Percentiles rank a stretch among this genome's conserved stretches.
Evolutionary conservation across 2,888 invertebrate genomes (phyloP).

Genomic region (Latrodectus elegans): DNA sequence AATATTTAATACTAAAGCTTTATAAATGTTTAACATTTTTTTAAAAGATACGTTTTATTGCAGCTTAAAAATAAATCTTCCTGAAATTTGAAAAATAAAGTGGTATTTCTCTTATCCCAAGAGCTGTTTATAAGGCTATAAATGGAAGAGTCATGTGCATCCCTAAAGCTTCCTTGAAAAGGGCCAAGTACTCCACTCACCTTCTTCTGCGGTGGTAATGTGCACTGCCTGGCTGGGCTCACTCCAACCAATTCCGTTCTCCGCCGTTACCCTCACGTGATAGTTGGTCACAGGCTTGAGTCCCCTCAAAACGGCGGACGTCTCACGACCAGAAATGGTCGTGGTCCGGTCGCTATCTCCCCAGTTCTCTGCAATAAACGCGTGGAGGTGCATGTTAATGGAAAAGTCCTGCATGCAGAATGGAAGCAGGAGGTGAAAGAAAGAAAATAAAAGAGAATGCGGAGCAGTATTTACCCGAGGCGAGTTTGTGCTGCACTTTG

Average conservation of each 20-base stretch:
- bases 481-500: constrained; percentile 67
- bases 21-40: too few species aligned
- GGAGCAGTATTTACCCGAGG: constrained; percentile 47
- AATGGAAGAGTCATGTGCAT: too few species aligned
- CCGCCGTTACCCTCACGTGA: constrained; percentile 92
- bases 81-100: too few species aligned
- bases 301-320: constrained; percentile 76
- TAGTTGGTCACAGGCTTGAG: constrained; percentile 93
- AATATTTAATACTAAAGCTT: too few species aligned
- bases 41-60: too few species aligned
- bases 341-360: constrained; percentile 36
- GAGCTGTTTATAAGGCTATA: too few species aligned
- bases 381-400: background rate
- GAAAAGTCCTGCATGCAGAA: background rate
- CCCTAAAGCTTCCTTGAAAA: too few species aligned
- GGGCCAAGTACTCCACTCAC: constrained; percentile 73
- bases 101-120: too few species aligned
- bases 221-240: constrained; percentile 93
- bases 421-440: background rate
- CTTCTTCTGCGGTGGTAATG: constrained; percentile 96
- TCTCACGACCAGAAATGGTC: constrained; percentile 58
- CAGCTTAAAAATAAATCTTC: too few species aligned
- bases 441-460: background rate
- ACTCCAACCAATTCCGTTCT: constrained; percentile 93
- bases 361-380: constrained; percentile 60